A percentile compares a stretch with the other conserved stretches of the same genome.
Evolutionary conservation across 2,797 vertebrate genomes (phyloP).

Genomic region (Sciurus vulgaris): DNA sequence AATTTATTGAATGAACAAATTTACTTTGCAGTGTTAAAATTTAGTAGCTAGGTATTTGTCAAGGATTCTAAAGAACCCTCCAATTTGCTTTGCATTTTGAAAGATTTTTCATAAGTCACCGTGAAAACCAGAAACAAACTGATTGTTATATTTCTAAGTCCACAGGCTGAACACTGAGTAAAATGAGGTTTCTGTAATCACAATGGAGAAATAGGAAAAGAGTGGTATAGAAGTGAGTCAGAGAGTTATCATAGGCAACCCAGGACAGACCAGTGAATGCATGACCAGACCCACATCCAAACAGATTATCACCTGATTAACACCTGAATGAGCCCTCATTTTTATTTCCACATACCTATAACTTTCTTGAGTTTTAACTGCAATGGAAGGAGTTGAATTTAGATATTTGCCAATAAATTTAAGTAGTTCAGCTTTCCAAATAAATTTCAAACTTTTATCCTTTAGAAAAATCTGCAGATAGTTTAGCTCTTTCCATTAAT

Average conservation of each 20-base stretch:
- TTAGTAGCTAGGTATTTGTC: constrained; percentile 26
- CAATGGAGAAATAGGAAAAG: not conserved
- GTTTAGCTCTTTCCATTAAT: not conserved
- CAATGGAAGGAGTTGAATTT: not conserved
- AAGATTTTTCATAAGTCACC: constrained; percentile 9
- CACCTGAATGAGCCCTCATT: not conserved
- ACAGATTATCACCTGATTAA: not conserved
- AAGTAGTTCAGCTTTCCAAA: not conserved
- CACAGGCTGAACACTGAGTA: not conserved
- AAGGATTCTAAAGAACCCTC: constrained; percentile 11
- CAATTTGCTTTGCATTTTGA: constrained; percentile 32
- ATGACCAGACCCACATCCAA: not conserved
- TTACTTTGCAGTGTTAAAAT: constrained; percentile 29
- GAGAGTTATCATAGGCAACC: not conserved
- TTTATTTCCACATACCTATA: not conserved
- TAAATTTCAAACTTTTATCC: not conserved
- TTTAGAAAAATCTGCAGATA: not conserved
- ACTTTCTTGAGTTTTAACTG: not conserved
- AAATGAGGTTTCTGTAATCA: not conserved
- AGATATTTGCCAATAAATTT: constrained; percentile 20
- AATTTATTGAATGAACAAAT: constrained; percentile 18
- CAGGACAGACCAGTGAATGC: not conserved
- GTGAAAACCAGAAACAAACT: constrained; percentile 20
- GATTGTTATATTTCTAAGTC: not conserved
- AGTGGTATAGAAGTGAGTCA: not conserved